These are phyloP conservation scores for Resseliella maxima DNA, from an alignment of 2,888 invertebrate species.

Conservation along the genomic window DNA sequence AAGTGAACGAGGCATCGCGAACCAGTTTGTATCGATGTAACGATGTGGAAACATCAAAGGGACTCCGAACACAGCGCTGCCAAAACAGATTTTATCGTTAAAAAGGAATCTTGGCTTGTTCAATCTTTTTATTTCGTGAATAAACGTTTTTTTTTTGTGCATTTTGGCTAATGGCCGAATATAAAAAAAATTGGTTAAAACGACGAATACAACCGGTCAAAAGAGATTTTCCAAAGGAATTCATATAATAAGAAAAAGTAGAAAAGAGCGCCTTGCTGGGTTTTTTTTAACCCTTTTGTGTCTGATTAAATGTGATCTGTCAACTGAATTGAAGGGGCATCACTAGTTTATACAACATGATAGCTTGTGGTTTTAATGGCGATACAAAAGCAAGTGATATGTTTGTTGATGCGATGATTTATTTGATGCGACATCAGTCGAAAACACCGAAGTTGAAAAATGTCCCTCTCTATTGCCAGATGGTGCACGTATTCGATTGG, in stretches of 20 bases:
- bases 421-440: background rate
- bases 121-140: background rate
- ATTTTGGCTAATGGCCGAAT: background rate
- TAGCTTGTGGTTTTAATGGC: background rate
- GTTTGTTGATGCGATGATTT: background rate
- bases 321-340: slow-evolving; percentile 1
- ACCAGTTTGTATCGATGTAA: slow-evolving; percentile 22
- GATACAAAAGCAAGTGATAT: background rate
- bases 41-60: slow-evolving; percentile 30
- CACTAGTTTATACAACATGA: background rate
- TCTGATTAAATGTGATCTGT: background rate
- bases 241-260: background rate
- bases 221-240: background rate
- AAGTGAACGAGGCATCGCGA: background rate
- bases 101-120: slow-evolving; percentile 26
- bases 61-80: background rate
- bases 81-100: slow-evolving; percentile 5
- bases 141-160: background rate
- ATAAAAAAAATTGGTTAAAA: background rate
- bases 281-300: slow-evolving; percentile 28
- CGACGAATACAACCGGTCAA: slow-evolving; percentile 18
- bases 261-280: background rate
- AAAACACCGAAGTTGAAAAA: background rate
- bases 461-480: background rate
- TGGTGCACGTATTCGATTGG: slow-evolving; percentile 26